These are phyloP conservation scores for Orchesellides sinensis DNA, from an alignment of 2,888 invertebrate genomes.

Conservation along the genomic window DNA sequence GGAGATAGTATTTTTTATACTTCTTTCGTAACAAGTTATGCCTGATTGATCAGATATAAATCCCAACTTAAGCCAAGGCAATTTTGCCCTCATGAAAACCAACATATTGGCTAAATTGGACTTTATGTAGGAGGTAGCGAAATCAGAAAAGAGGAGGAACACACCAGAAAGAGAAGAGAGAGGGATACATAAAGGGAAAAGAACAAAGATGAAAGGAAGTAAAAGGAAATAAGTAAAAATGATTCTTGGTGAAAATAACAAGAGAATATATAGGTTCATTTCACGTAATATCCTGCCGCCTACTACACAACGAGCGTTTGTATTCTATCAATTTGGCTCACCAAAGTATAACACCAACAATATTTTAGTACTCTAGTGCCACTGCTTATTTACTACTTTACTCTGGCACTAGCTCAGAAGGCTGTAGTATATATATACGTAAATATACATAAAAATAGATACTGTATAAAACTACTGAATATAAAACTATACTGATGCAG, in stretches of 20 bases:
- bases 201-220: slow-evolving; percentile 41
- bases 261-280: background rate
- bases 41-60: slow-evolving; percentile 68
- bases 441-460: too few relatives aligned
- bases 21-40: slow-evolving; percentile 54
- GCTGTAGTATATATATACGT: too few relatives aligned
- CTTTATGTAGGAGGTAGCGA: slow-evolving; percentile 20
- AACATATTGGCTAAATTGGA: slow-evolving; percentile 57
- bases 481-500: too few relatives aligned
- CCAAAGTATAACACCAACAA: slow-evolving; percentile 27
- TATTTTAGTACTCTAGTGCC: slow-evolving; percentile 10
- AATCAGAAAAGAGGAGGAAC: background rate
- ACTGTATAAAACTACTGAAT: too few relatives aligned
- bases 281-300: too few relatives aligned
- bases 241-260: slow-evolving; percentile 42
- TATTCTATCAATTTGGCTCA: slow-evolving; percentile 36
- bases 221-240: slow-evolving; percentile 44
- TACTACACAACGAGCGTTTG: too few relatives aligned
- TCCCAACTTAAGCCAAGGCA: slow-evolving; percentile 58
- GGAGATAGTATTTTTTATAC: background rate
- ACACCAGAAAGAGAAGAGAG: background rate
- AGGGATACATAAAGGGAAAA: background rate
- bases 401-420: background rate
- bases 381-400: slow-evolving; percentile 8
- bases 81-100: slow-evolving; percentile 53